Percentiles rank a stretch among this genome's conserved stretches.
Conservation (phyloP, 2,888 invertebrate species). For the Corythucha ciliata region DNA sequence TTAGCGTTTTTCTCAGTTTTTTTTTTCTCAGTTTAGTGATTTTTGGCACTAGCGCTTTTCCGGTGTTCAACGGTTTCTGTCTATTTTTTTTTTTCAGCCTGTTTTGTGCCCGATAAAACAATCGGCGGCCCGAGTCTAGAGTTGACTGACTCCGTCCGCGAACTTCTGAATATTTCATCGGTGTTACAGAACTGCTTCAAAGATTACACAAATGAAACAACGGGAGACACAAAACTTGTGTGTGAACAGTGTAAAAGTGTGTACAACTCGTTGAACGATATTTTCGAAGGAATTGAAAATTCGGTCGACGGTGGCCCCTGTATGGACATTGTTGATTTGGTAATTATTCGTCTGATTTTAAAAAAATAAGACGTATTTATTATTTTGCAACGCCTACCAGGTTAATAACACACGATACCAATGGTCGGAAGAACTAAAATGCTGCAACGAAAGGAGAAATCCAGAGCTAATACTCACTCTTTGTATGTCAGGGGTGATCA, state of each 20-base stretch:
- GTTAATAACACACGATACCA: conserved; percentile 55
- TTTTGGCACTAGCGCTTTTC: too few relatives aligned
- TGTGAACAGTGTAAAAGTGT: conserved; percentile 49
- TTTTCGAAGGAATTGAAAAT: conserved; percentile 50
- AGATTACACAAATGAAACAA: conserved; percentile 40
- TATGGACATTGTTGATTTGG: conserved; percentile 59
- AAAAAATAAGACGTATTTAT: background rate
- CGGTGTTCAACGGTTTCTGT: too few relatives aligned
- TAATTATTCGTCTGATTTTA: conserved; percentile 40
- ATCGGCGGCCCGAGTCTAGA: conserved; percentile 11
- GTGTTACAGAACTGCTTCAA: conserved; percentile 28
- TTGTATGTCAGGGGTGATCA: conserved; percentile 46
- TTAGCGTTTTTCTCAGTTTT: background rate
- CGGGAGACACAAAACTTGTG: conserved; percentile 35
- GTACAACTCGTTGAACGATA: conserved; percentile 49
- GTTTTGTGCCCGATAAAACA: conserved; percentile 18
- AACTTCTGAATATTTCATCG: conserved; percentile 22
- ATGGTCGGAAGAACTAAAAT: conserved; percentile 52
- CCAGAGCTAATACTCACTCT: conserved; percentile 50
- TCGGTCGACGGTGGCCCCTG: conserved; percentile 52
- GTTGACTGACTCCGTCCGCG: conserved; percentile 10
- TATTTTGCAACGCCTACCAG: conserved; percentile 42
- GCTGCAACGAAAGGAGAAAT: conserved; percentile 49
- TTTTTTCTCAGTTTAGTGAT: too few relatives aligned
- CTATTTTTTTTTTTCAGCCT: conserved; percentile 22